phyloP scores from a whole-genome alignment of 2,113 vertebrate genomes.

The Vidua macroura region DNA sequence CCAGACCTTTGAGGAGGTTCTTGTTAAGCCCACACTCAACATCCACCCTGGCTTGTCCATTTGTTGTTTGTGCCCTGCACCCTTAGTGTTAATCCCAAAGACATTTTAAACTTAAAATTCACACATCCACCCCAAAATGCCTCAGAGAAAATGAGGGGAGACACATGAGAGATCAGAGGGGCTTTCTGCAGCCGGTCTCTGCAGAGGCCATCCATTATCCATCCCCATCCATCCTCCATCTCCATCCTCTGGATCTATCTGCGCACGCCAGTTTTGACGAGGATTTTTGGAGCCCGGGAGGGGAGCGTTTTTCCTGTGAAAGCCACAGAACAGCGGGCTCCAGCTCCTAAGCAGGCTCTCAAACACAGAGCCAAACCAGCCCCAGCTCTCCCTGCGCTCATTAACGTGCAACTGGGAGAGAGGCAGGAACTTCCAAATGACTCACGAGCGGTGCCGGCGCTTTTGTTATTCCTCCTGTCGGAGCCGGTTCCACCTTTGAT shows the following conservation, averaged over 20 bases:
- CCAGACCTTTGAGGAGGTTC: neutral
- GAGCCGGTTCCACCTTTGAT: constrained; percentile 50
- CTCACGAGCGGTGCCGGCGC: neutral
- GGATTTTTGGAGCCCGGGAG: neutral
- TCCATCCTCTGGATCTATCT: neutral
- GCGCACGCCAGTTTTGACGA: rapidly evolving
- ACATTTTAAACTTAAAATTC: neutral
- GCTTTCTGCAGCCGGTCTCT: rapidly evolving
- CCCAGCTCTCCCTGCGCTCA: neutral
- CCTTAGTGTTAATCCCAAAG: neutral
- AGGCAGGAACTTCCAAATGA: constrained; percentile 61
- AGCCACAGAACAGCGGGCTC: neutral
- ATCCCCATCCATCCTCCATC: neutral
- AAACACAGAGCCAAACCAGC: constrained; percentile 7
- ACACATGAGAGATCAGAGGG: neutral
- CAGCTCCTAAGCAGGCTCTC: neutral
- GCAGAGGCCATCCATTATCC: neutral
- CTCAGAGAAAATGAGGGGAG: rapidly evolving
- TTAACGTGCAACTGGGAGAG: constrained; percentile 41
- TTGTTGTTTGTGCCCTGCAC: rapidly evolving
- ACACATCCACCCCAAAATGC: neutral
- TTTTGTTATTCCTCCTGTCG: constrained; percentile 10
- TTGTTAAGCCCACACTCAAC: rapidly evolving
- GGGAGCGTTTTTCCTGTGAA: neutral
- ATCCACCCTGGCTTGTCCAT: neutral